Conservation (phyloP, 2,113 vertebrate genomes). For the Megaceryle torquata region DNA sequence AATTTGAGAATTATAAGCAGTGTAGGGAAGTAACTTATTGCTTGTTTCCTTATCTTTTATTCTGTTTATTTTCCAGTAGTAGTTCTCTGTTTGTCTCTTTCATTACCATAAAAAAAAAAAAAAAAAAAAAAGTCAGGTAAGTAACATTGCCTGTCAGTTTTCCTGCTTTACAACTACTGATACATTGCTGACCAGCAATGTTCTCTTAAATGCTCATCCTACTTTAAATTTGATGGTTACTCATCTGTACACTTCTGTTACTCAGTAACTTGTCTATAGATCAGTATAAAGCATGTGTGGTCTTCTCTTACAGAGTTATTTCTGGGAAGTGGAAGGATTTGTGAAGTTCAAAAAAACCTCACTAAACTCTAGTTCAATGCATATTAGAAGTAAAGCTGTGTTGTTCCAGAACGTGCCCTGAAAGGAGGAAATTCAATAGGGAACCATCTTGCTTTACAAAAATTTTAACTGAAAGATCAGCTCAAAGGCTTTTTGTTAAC, state of each 20-base stretch:
- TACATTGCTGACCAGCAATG: background rate
- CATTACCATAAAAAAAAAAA: background rate
- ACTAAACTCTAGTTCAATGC: background rate
- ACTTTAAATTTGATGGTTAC: background rate
- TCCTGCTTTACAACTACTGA: background rate
- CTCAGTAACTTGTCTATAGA: background rate
- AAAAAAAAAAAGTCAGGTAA: background rate
- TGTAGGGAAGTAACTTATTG: background rate
- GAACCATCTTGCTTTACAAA: constrained; percentile 2
- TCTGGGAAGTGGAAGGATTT: background rate
- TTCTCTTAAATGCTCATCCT: background rate
- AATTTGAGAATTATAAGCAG: background rate
- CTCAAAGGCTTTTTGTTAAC: background rate
- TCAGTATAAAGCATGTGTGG: background rate
- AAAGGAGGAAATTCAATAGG: constrained; percentile 4
- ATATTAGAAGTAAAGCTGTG: background rate
- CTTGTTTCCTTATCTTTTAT: background rate
- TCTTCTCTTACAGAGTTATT: background rate
- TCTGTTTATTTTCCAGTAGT: background rate
- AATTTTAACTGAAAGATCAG: background rate
- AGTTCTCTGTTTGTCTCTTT: background rate
- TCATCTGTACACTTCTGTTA: background rate
- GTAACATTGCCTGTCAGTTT: background rate
- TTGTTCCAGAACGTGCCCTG: background rate
- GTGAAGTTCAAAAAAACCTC: background rate